Conservation (phyloP, 1,140 invertebrate species). For the Stegodyphus dumicola region DNA sequence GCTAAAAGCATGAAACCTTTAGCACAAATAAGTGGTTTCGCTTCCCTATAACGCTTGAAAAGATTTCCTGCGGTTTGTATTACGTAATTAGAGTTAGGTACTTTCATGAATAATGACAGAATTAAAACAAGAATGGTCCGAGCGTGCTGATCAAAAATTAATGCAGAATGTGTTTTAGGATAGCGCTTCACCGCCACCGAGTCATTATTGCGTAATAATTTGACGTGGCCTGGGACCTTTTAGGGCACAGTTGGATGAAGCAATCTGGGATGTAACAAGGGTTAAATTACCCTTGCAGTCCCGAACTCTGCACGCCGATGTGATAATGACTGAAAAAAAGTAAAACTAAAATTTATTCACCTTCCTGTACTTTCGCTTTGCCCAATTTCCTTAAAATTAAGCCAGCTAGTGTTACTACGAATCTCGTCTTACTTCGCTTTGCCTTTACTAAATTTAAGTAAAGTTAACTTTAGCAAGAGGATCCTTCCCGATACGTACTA, state of each 20-base stretch:
- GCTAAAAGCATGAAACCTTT: no score
- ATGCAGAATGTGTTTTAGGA: conserved; percentile 21
- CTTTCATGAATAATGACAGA: conserved; percentile 33
- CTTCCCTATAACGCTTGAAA: neutral
- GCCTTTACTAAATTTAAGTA: no score
- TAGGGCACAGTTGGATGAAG: conserved; percentile 11
- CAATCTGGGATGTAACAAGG: conserved; percentile 25
- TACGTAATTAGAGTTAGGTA: conserved; percentile 15
- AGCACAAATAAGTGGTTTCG: neutral
- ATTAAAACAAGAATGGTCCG: neutral
- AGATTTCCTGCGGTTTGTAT: neutral
- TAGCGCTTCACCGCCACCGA: neutral
- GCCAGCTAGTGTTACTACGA: no score
- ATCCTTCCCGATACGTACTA: no score
- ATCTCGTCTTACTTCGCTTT: no score
- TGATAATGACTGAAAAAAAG: neutral
- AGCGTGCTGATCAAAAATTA: conserved; percentile 39
- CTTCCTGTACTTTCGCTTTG: neutral
- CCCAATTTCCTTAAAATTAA: no score
- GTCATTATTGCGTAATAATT: conserved; percentile 32
- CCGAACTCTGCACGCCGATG: no score
- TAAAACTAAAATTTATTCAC: neutral
- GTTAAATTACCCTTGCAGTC: conserved; percentile 9
- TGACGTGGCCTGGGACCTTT: conserved; percentile 31
- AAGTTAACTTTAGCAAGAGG: no score